Conservation (phyloP, 2,113 vertebrate genomes). For the Vombatus ursinus region DNA sequence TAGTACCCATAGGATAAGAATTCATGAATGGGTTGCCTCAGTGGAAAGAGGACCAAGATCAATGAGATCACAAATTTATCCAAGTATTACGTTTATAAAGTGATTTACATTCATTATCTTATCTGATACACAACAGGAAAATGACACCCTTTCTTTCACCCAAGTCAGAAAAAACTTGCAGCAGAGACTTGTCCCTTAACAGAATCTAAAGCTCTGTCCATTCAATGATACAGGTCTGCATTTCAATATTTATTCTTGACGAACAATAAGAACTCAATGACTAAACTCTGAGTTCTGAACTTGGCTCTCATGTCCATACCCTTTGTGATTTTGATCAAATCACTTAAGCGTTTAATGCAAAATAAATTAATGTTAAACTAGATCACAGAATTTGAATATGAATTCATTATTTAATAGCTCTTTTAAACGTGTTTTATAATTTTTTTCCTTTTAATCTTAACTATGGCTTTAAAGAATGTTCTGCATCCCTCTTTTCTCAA, state of each 20-base stretch:
- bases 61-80: no score
- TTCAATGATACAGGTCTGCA: background rate
- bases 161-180: conserved; percentile 2
- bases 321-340: conserved; percentile 4
- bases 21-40: no score
- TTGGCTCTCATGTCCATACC: background rate
- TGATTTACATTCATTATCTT: no score
- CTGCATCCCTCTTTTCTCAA: background rate
- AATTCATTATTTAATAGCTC: background rate
- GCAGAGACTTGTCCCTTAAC: background rate
- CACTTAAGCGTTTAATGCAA: conserved; percentile 1
- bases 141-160: conserved; percentile 24
- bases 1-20: no score
- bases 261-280: background rate
- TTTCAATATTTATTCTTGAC: conserved; percentile 16
- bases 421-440: background rate
- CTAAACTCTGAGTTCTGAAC: conserved; percentile 30
- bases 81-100: no score
- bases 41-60: no score
- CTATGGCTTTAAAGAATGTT: background rate
- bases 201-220: background rate
- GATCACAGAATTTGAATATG: background rate
- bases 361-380: conserved; percentile 21
- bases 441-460: conserved; percentile 26
- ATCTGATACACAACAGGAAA: background rate